Conservation (phyloP, 2,888 invertebrate genomes). For the Megamerina dolium region DNA sequence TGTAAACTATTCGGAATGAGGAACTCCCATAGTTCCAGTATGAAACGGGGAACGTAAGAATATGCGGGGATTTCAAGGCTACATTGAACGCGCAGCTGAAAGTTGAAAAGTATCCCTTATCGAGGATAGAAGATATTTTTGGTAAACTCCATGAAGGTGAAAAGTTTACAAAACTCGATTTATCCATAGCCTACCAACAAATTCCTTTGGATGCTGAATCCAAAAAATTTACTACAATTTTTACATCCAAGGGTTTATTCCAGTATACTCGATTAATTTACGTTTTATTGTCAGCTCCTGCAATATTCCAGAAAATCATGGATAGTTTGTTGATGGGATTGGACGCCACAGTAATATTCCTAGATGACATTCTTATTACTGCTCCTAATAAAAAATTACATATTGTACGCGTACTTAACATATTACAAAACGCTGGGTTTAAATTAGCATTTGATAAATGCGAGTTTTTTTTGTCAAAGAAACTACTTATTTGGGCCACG, state of each 20-base stretch:
- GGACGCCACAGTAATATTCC: slow-evolving; percentile 17
- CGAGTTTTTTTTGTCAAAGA: slow-evolving; percentile 10
- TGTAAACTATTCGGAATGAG: slow-evolving; percentile 2
- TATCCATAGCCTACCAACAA: slow-evolving; percentile 34
- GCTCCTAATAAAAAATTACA: slow-evolving; percentile 10
- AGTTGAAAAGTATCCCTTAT: slow-evolving; percentile 28
- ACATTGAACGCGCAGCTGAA: slow-evolving; percentile 26
- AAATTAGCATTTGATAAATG: slow-evolving; percentile 8
- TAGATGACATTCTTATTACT: slow-evolving; percentile 31
- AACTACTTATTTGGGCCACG: background rate
- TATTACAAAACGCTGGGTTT: too few species aligned
- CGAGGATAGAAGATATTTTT: slow-evolving; percentile 30
- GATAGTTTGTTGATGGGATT: slow-evolving; percentile 31
- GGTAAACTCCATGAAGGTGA: slow-evolving; percentile 20
- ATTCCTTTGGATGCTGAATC: slow-evolving; percentile 30
- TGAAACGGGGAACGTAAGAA: background rate
- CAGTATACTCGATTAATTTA: slow-evolving; percentile 29
- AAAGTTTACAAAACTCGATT: slow-evolving; percentile 18
- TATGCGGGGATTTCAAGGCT: slow-evolving; percentile 2
- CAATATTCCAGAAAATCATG: slow-evolving; percentile 37
- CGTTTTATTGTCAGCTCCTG: slow-evolving; percentile 39
- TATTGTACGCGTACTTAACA: slow-evolving; percentile 2
- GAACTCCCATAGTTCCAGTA: background rate
- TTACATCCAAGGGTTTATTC: too few species aligned
- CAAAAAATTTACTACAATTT: slow-evolving; percentile 28